Base-by-base conservation (phyloP, 2,797 vertebrate species). In the Aulostomus chinensis region DNA sequence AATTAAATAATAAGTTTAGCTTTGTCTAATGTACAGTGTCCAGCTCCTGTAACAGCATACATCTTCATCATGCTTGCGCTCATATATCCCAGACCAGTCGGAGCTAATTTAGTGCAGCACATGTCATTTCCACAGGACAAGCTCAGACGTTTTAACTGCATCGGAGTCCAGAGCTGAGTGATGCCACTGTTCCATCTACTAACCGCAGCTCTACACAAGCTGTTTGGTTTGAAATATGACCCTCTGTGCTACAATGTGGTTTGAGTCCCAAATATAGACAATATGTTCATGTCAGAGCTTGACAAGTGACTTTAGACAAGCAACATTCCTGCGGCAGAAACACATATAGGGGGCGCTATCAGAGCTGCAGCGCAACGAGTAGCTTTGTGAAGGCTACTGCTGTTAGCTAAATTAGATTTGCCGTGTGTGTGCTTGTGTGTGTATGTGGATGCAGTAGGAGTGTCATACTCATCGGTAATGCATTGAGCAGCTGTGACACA, bases 401-500 rank as follows among this genome's bases (percentile, higher is more conserved):
- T 63, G 66, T 58, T 69, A 39, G 67, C 69, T 76, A 71, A 84
- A 85, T 87, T 82, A 78, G 75, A 87, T 87, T 84, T 82, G 68
- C 64, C 58, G 75, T 8, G 43, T 53, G 37, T 57, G 58, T 34
- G 28, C 57, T 34, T 66, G 41, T 51, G 49, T 63, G 58, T 68
- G 56, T 58, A 48, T 66, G 62, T 69, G 32, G 77, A 66, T 34
- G 37, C 48, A 64, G 45, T 30, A 43, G 38, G 69, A 75, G 83
- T 80, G 76, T 82, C 76, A 75, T 78, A 77, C 84, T 83, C 72
- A 68, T 68, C 68, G 51, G 68, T 84, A 85, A 88, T 88, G 80
- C 74, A 73, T 26, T 65, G 40, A 81, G 63, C 80, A 83, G 83
- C 81, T 80, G 83, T 78, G 60, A 61, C 57, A 71, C 73, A 69